Base-by-base conservation (phyloP, 2,797 vertebrate genomes). In the Kryptopterus vitreolus region DNA sequence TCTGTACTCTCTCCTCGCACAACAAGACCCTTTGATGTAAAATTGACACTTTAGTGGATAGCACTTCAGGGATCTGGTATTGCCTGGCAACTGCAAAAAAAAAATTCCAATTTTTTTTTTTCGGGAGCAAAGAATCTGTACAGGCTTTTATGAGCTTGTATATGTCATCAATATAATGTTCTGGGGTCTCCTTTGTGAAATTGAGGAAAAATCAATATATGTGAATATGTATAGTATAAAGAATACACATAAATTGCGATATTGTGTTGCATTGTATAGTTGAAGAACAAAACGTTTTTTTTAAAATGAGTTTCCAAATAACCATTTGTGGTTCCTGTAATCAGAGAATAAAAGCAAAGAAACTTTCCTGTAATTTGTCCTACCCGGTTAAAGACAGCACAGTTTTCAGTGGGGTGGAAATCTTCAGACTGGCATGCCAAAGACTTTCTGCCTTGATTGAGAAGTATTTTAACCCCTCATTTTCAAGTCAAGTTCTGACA, bases 11-110 rank as follows among this genome's bases (percentile, higher is more conserved):
- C 81, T 74, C 52, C 70, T 78, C 66, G 82, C 88, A 81, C 87
- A 88, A 87, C 89, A 89, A 90, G 90, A 87, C 84, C 82, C 88
- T 93, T 92, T 92, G 89, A 93, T 92, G 91, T 93, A 87, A 92
- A 91, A 94, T 92, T 91, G 91, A 92, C 90, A 91, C 91, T 93
- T 92, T 89, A 91, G 89, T 90, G 90, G 92, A 91, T 88, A 89
- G 86, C 90, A 80, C 90, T 92, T 90, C 83, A 84, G 88, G 90
- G 89, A 88, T 90, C 88, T 88, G 87, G 86, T 88, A 92, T 93
- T 92, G 89, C 92, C 88, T 90, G 90, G 92, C 91, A 92, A 92
- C 91, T 81, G 84, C 78, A 86, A 84, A 87, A 90, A 90, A 84
- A 69, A 76, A 81, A n/a, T n/a, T 88, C 78, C 88, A 50, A 83